Base-by-base conservation (phyloP, 2,113 vertebrate genomes). In the Euleptes europaea region DNA sequence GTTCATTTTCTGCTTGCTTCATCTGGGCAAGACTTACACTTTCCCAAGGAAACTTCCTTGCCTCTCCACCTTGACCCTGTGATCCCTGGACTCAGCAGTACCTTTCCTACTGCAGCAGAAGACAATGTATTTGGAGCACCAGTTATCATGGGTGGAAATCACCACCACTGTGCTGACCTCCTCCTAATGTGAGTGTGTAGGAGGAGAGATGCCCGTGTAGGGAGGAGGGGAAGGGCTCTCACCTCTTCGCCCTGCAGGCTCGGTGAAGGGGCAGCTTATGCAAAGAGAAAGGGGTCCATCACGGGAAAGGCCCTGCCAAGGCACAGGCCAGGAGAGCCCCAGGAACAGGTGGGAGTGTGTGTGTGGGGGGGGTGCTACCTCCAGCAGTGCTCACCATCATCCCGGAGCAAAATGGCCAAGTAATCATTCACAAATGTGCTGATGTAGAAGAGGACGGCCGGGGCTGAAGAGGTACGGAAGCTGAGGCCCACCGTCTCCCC, bases 401-500 rank as follows among this genome's bases (percentile, higher is more conserved):
- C 96, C 83, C 97, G 98, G 85, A 99, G 97, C 91, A 99, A 96
- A 76, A 99, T 93, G 0, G 99, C 98, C 80, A 99, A 97, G 89
- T 99, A 99, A 92, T 99, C 99, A 51, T 96, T 97, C 70, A 97
- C 96, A 0, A 98, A 99, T 75, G 98, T 98, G 95, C 99, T 99
- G 94, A 99, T 96, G 0, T 99, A 99, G 19, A 99, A 96, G 87
- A 99, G 94, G 84, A 99, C 98, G 0, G 98, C 98, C 0, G 99
- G 99, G 0, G 96, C 96, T 0, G 98, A 94, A 66, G 94, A 93
- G 1, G 99, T 99, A 94, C 98, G 98, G 95, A 99, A 99, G 92
- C 98, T 99, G 94, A 99, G 98, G 93, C 98, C 98, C 71, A 99
- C 97, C 93, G 99, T 98, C 84, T 99, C 99, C 0, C 98, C 97